Conservation (phyloP, 2,888 invertebrate species). For the Malachius bipustulatus region DNA sequence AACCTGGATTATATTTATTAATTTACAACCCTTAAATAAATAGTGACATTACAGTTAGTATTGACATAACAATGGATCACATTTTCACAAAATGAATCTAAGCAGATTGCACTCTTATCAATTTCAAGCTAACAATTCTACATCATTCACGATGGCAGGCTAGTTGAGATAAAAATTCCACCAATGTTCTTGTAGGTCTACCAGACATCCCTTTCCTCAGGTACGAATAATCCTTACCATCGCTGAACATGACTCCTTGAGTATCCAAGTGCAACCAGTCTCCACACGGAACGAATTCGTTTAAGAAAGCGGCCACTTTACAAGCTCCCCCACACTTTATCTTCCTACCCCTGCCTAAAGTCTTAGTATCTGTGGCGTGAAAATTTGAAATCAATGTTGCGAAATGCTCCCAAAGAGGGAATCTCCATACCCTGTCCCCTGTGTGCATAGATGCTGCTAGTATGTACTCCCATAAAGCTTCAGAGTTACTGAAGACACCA, state of each 20-base stretch:
- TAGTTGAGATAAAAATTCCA: constrained; percentile 54
- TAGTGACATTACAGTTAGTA: no score
- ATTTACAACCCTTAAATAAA: no score
- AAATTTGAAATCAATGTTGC: constrained; percentile 44
- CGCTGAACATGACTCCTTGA: constrained; percentile 60
- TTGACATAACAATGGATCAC: no score
- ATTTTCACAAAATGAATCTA: no score
- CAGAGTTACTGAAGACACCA: constrained; percentile 64
- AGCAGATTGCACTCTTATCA: no score
- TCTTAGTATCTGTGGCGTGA: constrained; percentile 41
- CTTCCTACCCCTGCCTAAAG: constrained; percentile 38
- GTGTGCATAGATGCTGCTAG: constrained; percentile 57
- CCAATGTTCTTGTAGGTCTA: constrained; percentile 65
- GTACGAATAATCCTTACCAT: constrained; percentile 49
- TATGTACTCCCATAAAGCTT: constrained; percentile 53
- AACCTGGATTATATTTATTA: no score
- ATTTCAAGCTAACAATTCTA: no score
- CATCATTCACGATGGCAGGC: constrained; percentile 36
- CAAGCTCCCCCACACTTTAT: constrained; percentile 53
- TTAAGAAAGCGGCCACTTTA: constrained; percentile 66
- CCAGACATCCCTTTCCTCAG: constrained; percentile 57
- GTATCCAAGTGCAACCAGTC: constrained; percentile 76
- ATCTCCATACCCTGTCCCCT: constrained; percentile 73
- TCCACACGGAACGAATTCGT: constrained; percentile 56
- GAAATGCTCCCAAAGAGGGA: constrained; percentile 68